Conservation (phyloP, 2,888 invertebrate genomes). For the Choreutis nemorana region DNA sequence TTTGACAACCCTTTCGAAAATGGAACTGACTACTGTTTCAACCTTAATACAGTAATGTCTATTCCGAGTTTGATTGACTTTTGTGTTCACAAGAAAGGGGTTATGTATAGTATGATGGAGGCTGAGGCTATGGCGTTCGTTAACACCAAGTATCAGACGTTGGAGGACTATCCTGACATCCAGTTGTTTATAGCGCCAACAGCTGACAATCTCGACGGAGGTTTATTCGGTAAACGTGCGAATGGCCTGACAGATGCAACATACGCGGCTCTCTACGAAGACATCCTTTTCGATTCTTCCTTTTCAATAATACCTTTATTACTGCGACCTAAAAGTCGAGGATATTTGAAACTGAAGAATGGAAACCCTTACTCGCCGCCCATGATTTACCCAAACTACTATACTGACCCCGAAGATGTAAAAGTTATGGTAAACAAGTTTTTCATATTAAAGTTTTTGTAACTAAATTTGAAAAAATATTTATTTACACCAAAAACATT, state of each 20-base stretch:
- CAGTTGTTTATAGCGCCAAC: conserved; percentile 79
- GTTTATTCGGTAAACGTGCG: conserved; percentile 74
- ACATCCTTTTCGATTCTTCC: conserved; percentile 72
- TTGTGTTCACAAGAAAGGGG: conserved; percentile 66
- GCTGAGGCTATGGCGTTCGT: conserved; percentile 83
- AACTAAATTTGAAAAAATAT: conserved; percentile 1
- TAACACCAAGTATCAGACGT: conserved; percentile 73
- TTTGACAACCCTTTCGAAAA: conserved; percentile 70
- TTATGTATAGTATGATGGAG: conserved; percentile 78
- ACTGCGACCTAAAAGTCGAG: conserved; percentile 77
- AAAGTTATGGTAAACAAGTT: conserved; percentile 76
- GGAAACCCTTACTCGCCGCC: conserved; percentile 77
- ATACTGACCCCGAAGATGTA: conserved; percentile 74
- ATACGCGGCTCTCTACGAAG: conserved; percentile 74
- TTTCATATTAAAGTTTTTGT: no score
- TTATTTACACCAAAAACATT: background rate
- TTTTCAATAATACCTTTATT: conserved; percentile 74
- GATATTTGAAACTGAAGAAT: conserved; percentile 72
- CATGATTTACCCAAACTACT: conserved; percentile 89
- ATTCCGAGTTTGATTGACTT: conserved; percentile 71
- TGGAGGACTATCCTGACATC: conserved; percentile 79
- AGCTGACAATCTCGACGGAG: conserved; percentile 81
- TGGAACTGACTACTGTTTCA: conserved; percentile 70
- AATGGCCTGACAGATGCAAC: conserved; percentile 72
- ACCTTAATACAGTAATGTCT: conserved; percentile 71